Base-by-base conservation (phyloP, 2,797 vertebrate genomes). In the Avahi laniger region DNA sequence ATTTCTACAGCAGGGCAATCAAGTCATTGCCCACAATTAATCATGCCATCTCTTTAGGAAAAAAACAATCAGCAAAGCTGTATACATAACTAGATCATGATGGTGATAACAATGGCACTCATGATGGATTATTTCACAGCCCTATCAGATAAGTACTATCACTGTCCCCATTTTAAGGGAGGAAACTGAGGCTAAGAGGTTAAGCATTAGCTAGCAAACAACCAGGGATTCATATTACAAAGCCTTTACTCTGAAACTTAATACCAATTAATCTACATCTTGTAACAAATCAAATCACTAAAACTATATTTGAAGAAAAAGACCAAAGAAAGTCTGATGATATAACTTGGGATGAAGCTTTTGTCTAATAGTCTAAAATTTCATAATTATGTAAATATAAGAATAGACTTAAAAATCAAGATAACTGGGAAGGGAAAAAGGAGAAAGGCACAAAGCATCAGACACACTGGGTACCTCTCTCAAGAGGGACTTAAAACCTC, bases 241-340 rank as follows among this genome's bases (percentile, higher is more conserved):
- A 54, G 24, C 4, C 17, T 76, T 57, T 59, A 81, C 54, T 75
- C 75, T 89, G 35, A 83, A 73, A 79, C 43, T 18, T 20, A 46
- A 15, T 35, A 35, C 9, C 46, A 72, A 18, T 63, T 63, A 81
- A 46, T 61, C 65, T 15, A 33, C 33, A 94, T 65, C 59, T 54
- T 65, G 52, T 54, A 96, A 81, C 67, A 84, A 85, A 82, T 57
- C 48, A 87, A 65, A 72, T 94, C 59, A 46, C 61, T 87, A 88
- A 75, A 48, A 72, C 24, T 65, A 26, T 67, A 69, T 20, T 59
- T 69, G 73, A 33, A 82, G 88, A 54, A 94, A 86, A 87, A 90
- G 79, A 52, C 26, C 61, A 72, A 41, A 69, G 22, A 72, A 70
- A 69, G 35, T 75, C 15, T 86, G 61, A 76, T 26, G 46, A 38